These are phyloP conservation scores for Amblyjoppa proteus DNA, from an alignment of 2,888 invertebrate genomes.

Conservation along the genomic window DNA sequence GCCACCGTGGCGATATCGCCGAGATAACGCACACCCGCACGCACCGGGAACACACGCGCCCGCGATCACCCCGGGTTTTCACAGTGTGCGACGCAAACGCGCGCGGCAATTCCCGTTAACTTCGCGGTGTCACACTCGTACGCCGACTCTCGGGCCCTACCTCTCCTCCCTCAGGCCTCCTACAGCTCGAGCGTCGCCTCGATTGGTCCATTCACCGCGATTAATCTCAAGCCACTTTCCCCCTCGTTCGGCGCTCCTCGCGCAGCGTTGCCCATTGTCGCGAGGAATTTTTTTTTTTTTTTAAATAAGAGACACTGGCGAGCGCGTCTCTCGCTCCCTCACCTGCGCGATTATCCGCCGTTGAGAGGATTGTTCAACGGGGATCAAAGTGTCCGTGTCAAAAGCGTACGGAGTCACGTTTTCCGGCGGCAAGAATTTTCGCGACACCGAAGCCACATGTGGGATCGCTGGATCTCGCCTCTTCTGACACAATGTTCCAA, in stretches of 20 bases:
- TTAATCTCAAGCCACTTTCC: slow-evolving; percentile 66
- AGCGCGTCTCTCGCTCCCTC: slow-evolving; percentile 1
- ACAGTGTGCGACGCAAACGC: slow-evolving; percentile 57
- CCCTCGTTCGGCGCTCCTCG: slow-evolving; percentile 32
- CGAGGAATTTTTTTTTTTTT: slow-evolving; percentile 3
- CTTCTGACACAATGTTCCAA: background rate
- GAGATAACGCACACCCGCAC: slow-evolving; percentile 43
- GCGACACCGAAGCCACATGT: slow-evolving; percentile 2
- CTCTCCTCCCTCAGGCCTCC: slow-evolving; percentile 24
- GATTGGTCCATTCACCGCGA: slow-evolving; percentile 66
- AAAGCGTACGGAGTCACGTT: background rate
- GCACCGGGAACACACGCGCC: background rate
- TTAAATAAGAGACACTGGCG: background rate
- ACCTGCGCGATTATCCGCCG: slow-evolving; percentile 13
- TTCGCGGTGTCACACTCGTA: slow-evolving; percentile 54
- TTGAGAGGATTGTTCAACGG: background rate
- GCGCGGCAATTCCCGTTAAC: slow-evolving; percentile 67
- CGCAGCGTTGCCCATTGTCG: slow-evolving; percentile 23
- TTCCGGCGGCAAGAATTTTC: background rate
- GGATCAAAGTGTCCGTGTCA: slow-evolving; percentile 11
- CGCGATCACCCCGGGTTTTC: background rate
- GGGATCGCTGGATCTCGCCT: no score
- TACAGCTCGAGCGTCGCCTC: slow-evolving; percentile 59
- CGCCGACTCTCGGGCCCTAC: background rate
- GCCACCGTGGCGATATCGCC: slow-evolving; percentile 20